A percentile compares a stretch with the other conserved stretches of the same genome.
Evolutionary conservation across 2,888 invertebrate genomes (phyloP).

Genomic region (Andricus quercusramuli): DNA sequence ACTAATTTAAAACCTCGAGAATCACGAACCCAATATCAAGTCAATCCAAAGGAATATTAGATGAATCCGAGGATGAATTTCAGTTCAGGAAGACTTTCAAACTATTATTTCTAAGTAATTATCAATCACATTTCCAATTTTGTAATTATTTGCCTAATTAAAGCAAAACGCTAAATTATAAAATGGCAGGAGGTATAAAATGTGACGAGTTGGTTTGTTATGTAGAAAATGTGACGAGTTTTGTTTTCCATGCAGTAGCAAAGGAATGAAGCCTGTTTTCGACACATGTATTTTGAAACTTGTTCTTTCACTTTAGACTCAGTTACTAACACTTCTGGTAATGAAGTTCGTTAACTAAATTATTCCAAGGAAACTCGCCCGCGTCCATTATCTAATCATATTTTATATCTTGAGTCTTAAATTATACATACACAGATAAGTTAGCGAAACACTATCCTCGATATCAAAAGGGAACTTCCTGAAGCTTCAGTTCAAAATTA

Average conservation of each 20-base stretch:
- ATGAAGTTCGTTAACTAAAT: not conserved
- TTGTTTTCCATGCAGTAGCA: too few relatives aligned
- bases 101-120: too few relatives aligned
- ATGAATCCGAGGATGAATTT: not conserved
- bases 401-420: not conserved
- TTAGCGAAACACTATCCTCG: not conserved
- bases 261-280: not conserved
- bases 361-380: not conserved
- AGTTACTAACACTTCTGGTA: not conserved
- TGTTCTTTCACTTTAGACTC: not conserved
- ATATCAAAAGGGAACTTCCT: not conserved
- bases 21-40: not conserved
- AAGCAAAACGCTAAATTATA: too few relatives aligned
- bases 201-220: too few relatives aligned
- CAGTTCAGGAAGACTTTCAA: too few relatives aligned
- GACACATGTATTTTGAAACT: not conserved
- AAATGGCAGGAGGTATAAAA: too few relatives aligned
- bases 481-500: not conserved
- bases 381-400: not conserved
- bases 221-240: not conserved
- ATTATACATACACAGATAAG: not conserved
- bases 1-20: not conserved
- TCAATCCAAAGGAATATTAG: not conserved
- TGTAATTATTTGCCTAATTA: too few relatives aligned
- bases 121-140: too few relatives aligned